A percentile compares a stretch with the other conserved stretches of the same genome.
Conservation (phyloP, 1,140 invertebrate genomes). For the Acromyrmex charruanus region DNA sequence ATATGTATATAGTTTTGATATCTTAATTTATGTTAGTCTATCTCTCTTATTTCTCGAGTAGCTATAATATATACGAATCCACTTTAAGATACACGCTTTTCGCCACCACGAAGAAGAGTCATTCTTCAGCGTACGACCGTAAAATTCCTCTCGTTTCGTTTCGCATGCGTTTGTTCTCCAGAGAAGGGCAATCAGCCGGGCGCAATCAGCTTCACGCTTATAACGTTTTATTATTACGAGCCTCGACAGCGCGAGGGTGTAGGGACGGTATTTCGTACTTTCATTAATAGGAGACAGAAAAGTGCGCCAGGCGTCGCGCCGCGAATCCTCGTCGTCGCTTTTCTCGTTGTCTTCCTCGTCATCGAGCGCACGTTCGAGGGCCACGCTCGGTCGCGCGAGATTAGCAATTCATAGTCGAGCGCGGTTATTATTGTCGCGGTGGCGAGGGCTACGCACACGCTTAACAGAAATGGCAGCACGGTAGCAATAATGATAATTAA, state of each 20-base stretch:
- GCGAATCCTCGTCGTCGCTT: conserved; percentile 35
- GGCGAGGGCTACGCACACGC: conserved; percentile 73
- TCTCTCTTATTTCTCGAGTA: background rate
- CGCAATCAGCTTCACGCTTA: conserved; percentile 68
- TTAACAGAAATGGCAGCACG: conserved; percentile 80
- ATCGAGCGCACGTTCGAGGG: conserved; percentile 39
- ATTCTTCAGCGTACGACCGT: conserved; percentile 18
- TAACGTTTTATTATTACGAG: conserved; percentile 63
- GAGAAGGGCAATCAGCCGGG: conserved; percentile 38
- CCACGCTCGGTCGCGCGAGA: conserved; percentile 78
- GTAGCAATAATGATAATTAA: conserved; percentile 87
- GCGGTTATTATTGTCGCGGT: conserved; percentile 82
- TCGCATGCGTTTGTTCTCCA: conserved; percentile 18
- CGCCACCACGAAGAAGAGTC: background rate
- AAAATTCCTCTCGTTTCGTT: conserved; percentile 46
- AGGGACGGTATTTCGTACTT: conserved; percentile 56
- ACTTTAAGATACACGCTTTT: background rate
- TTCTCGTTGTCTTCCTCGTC: conserved; percentile 39
- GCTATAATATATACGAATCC: background rate
- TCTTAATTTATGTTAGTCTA: background rate
- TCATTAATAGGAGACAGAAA: conserved; percentile 75
- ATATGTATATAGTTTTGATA: background rate
- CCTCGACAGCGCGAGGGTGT: conserved; percentile 43
- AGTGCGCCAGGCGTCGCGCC: conserved; percentile 68
- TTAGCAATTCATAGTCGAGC: conserved; percentile 85